Base-by-base conservation (phyloP, 2,888 invertebrate species). In the Phalera bucephala region DNA sequence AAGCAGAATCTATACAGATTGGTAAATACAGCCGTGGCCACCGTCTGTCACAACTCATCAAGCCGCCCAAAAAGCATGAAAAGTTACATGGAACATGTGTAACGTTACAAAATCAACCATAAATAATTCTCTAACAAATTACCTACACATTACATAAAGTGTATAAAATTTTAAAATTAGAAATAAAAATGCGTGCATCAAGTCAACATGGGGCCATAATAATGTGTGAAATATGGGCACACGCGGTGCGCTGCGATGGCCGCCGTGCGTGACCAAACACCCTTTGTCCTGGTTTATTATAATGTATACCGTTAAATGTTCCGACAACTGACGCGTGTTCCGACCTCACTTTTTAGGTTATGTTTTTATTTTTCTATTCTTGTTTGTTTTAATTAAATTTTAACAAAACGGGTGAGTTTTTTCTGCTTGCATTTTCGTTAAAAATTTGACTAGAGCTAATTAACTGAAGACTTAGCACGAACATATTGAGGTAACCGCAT, bases 291-390 rank as follows among this genome's bases (percentile, higher is more conserved):
- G 52, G 45, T 64, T 67, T 64, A 68, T 64, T 66, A 64, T 61
- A 57, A 60, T 57, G 54, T 61, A 56, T 57, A 51, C 53, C 34
- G 60, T 63, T 74, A 72, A 76, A 72, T 72, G 62, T 64, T 37
- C 55, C 45, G 43, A 57, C 71, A 71, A 62, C 64, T 66, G 69
- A 49, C 64, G 59, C 48, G 27, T 32, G 27, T 25, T 23, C 13
- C 6, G 9, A 25, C 17, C 22, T 32, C 9, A 26, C 14, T 26
- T 26, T 26, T 14, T 1, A 26, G n/a, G 25, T 27, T 9, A 4
- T 3, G 17, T 17, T 17, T 3, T 17, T 17, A 3, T 17, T 12
- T 14, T 27, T 27, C 14, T 25, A n/a, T 3, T 11, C 9, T 27
- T 27, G 27, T 27, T 27, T 27, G 27, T 27, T 27, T 27, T 13